Evolutionary conservation across 1,140 invertebrate genomes (phyloP), one percentile per base, ranked within the genome.

Genomic region (Trissolcus basalis): DNA sequence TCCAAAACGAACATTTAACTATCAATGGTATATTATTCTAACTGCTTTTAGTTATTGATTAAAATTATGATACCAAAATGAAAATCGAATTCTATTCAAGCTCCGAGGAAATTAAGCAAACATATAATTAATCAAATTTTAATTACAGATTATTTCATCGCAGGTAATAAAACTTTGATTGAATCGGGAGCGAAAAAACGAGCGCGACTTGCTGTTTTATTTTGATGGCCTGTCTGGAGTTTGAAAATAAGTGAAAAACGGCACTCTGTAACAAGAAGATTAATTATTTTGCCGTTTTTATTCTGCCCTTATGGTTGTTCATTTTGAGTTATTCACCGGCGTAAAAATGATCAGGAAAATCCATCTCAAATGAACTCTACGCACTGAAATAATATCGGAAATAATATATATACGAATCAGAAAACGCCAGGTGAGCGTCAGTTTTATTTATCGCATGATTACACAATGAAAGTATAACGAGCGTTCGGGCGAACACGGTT

Each of bases 221-320:
- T 13, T 56, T 50, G 48, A 50, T 19, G 15, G 43, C 14, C 32
- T 48, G 48, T 47, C 35, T 19, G 36, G 4, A 10, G 11, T 27
- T 13, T 39, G 14, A 19, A 56, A 56, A 16, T 39, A 39, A 10
- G 36, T 12, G 41, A n/a, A 14, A 56, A 47, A 56, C 8, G 32
- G 47, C 36, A 48, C 2, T n/a, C 6, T 5, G 10, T 8, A 36
- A 36, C 12, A 59, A 48, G 35, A 36, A 48, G 44, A 36, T 59
- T 47, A 59, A 59, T 59, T 48, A 59, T 59, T 59, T 59, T 13
- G n/a, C 47, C 33, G 13, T 15, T 0, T 43, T 36, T 48, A 19
- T 59, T 59, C 48, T 16, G n/a, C 36, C 14, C 35, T 43, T 44
- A 27, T 32, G 19, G 39, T 27, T 19, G 44, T 36, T 47, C 43